phyloP scores from a whole-genome alignment of 2,888 invertebrate species.

The Galeopsomyia nigrocyanea region DNA sequence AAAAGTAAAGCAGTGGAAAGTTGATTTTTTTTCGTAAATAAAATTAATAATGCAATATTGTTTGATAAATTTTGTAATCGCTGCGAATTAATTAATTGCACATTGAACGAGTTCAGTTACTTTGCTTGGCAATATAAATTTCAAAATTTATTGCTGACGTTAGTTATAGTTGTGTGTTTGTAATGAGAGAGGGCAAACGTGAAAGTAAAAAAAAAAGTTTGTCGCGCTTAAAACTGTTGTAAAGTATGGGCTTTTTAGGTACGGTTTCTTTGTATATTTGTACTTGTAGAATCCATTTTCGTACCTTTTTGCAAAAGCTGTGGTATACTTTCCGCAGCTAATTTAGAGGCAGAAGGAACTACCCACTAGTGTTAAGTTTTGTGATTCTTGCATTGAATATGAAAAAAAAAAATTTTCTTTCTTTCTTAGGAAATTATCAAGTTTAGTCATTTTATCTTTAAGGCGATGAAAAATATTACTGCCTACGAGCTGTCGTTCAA shows the following conservation, averaged over 20 bases:
- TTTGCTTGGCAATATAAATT: constrained; percentile 16
- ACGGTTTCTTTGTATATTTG: constrained; percentile 35
- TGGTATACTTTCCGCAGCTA: background rate
- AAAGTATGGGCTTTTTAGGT: constrained; percentile 24
- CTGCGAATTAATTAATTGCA: constrained; percentile 11
- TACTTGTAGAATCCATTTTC: constrained; percentile 31
- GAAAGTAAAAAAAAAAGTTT: constrained; percentile 6
- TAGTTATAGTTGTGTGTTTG: constrained; percentile 31
- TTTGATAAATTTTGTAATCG: constrained; percentile 32
- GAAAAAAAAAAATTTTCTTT: constrained; percentile 9
- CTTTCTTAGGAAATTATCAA: constrained; percentile 34
- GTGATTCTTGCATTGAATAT: constrained; percentile 38
- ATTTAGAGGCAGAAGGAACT: constrained; percentile 26
- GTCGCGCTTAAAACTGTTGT: constrained; percentile 3
- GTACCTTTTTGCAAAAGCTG: constrained; percentile 16
- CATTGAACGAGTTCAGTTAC: constrained; percentile 20
- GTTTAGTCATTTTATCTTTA: constrained; percentile 33
- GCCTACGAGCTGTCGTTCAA: constrained; percentile 41
- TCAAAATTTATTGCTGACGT: constrained; percentile 33
- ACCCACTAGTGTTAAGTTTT: constrained; percentile 38
- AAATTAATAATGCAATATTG: constrained; percentile 39
- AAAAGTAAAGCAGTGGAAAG: too few relatives aligned
- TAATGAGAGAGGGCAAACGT: constrained; percentile 14
- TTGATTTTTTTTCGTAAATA: too few relatives aligned
- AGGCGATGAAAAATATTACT: constrained; percentile 36